These are phyloP conservation scores for Tolypeutes matacus DNA, from an alignment of 2,797 vertebrate genomes.

Conservation along the genomic window DNA sequence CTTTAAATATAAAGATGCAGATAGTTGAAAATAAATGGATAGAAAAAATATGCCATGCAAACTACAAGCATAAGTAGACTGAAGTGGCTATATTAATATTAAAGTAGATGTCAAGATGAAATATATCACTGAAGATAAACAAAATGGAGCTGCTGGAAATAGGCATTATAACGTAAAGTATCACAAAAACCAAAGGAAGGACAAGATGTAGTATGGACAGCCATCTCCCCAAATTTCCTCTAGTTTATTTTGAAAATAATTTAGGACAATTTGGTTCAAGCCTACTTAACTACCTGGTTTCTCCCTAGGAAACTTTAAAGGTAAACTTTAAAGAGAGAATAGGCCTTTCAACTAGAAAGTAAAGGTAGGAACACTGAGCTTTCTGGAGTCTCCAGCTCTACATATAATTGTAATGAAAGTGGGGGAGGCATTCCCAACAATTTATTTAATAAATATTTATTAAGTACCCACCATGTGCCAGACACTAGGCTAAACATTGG, in stretches of 20 bases:
- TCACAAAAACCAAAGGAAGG: neutral
- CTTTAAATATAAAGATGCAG: neutral
- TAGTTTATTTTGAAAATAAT: slow-evolving; percentile 32
- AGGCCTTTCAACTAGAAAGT: neutral
- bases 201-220: neutral
- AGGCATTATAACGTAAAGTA: neutral
- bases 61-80: neutral
- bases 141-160: neutral
- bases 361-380: neutral
- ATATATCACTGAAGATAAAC: neutral
- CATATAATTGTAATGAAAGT: neutral
- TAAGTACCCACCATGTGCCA: neutral
- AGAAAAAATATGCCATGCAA: neutral
- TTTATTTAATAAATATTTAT: slow-evolving; percentile 16
- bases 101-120: slow-evolving; percentile 15
- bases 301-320: slow-evolving; percentile 4
- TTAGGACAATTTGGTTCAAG: slow-evolving; percentile 20
- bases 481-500: neutral
- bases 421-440: neutral
- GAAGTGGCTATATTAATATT: neutral
- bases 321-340: neutral
- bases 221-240: neutral
- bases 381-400: neutral
- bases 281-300: neutral
- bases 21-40: slow-evolving; percentile 31